phyloP scores from a whole-genome alignment of 2,797 vertebrate species.

The Erethizon dorsatum region DNA sequence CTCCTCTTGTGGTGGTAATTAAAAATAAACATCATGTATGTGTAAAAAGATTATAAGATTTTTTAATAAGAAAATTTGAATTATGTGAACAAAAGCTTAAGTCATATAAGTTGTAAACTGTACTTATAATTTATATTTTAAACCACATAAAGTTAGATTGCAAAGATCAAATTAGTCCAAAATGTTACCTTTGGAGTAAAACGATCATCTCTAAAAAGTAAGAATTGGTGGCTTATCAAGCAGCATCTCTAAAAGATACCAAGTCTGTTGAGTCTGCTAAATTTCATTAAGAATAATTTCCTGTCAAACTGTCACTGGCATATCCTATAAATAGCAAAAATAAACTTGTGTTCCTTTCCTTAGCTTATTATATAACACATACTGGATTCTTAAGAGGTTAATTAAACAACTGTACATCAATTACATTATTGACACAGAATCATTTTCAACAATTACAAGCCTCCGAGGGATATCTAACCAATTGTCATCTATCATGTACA shows the following conservation, averaged over 20 bases:
- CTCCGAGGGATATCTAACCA: not conserved
- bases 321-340: constrained; percentile 18
- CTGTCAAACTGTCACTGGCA: not conserved
- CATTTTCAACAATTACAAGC: not conserved
- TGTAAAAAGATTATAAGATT: not conserved
- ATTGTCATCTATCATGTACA: not conserved
- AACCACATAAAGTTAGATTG: not conserved
- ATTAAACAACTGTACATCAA: not conserved
- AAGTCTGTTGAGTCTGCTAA: not conserved
- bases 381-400: not conserved
- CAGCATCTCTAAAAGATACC: not conserved
- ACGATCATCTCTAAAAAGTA: not conserved
- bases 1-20: not conserved
- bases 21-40: not conserved
- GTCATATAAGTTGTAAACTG: not conserved
- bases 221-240: constrained; percentile 5
- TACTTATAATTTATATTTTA: not conserved
- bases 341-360: not conserved
- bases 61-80: not conserved
- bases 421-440: constrained; percentile 17
- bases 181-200: not conserved
- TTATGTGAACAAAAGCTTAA: not conserved
- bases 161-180: not conserved
- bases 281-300: not conserved
- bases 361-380: not conserved